Base-by-base conservation (phyloP, 2,888 invertebrate species). In the Melanchra persicariae region DNA sequence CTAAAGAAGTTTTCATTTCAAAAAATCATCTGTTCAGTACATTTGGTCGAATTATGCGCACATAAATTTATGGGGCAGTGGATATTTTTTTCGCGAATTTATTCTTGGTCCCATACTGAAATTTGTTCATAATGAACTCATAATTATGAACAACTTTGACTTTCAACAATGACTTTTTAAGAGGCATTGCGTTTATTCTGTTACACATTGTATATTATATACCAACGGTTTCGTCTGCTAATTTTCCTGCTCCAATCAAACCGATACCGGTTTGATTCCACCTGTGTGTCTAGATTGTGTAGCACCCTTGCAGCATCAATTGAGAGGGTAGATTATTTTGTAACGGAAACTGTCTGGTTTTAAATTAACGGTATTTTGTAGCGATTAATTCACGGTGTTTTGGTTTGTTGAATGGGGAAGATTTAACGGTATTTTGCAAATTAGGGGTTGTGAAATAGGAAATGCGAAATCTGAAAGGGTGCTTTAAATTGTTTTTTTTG, bases 231-330 rank as follows among this genome's bases (percentile, higher is more conserved):
- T 30, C 19, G 45, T 6, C n/a, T 12, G 63, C 7, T 43, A 22
- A 47, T 62, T 24, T 74, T 22, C 17, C n/a, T 12, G n/a, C 7
- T 34, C 43, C 12, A 34, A 49, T 65, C 9, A 34, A 43, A 64
- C 74, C 55, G 40, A 54, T 64, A n/a, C 30, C 17, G 4, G n/a
- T n/a, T n/a, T n/a, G n/a, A n/a, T n/a, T 22, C 15, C 26, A 54
- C 45, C 73, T 61, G 61, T 47, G 12, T 40, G n/a, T 40, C 47
- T 54, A 40, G 24, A 65, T 74, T 34, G 17, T 37, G 17, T 49
- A 9, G n/a, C 73, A 47, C 54, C 54, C 54, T 74, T 4, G 17
- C 34, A 43, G 10, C 34, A 45, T 65, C 66, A 17, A 7, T 75
- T 10, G 10, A 30, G 10, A 30, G 75, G 49, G 54, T 52, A 58